These are phyloP conservation scores for Philotrypesis tridentata DNA, from an alignment of 1,140 invertebrate species.

Conservation along the genomic window DNA sequence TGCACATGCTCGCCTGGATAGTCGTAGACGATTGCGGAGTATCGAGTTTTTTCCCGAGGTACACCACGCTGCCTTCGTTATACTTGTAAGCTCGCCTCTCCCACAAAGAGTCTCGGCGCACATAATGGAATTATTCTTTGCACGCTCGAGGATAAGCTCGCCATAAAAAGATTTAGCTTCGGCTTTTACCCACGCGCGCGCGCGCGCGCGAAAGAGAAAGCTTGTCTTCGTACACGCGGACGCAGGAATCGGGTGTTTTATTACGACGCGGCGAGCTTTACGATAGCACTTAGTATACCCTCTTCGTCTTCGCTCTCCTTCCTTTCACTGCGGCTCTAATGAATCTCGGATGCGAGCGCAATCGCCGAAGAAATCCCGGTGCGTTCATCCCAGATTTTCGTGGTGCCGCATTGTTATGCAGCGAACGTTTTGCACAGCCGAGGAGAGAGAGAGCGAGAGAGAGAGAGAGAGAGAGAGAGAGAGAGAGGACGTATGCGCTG, in stretches of 20 bases:
- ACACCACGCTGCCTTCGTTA: background rate
- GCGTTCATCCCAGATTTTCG: background rate
- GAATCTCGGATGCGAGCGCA: background rate
- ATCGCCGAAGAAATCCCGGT: too few species aligned
- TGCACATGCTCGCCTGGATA: too few species aligned
- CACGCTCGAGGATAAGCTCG: background rate
- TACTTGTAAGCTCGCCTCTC: background rate
- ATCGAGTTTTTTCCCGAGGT: background rate
- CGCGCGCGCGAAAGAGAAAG: too few species aligned
- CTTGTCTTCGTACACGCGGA: background rate
- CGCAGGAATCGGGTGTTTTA: background rate
- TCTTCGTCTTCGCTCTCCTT: background rate
- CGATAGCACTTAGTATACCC: background rate
- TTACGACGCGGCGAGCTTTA: background rate
- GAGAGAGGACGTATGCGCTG: background rate
- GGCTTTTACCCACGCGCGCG: too few species aligned
- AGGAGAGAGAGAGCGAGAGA: too few species aligned
- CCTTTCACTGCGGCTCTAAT: background rate
- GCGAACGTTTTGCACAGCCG: background rate
- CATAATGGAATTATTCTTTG: slow-evolving; percentile 12
- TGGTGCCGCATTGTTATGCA: background rate
- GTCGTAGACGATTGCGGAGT: background rate
- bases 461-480: background rate
- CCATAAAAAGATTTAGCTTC: slow-evolving; percentile 10
- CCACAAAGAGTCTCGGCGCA: background rate